Conservation (phyloP, 1,140 invertebrate species). For the Pristionchus pacificus region DNA sequence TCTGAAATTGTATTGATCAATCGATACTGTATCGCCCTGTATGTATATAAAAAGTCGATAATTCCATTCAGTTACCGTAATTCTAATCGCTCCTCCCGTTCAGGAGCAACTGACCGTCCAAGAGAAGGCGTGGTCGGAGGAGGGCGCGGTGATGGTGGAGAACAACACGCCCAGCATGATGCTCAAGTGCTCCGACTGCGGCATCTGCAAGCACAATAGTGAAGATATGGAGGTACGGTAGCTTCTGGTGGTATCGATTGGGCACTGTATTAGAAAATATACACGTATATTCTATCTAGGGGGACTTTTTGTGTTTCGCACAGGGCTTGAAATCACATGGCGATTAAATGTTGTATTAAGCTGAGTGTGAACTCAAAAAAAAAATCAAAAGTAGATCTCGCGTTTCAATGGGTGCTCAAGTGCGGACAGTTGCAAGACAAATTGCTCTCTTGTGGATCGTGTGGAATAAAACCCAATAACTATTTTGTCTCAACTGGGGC, state of each 20-base stretch:
- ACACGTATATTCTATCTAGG: too few relatives aligned
- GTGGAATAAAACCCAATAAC: too few relatives aligned
- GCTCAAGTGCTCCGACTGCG: conserved; percentile 32
- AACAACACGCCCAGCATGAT: conserved; percentile 28
- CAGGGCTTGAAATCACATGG: background rate
- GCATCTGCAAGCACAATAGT: conserved; percentile 23
- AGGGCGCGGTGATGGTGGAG: background rate
- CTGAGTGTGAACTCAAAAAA: too few relatives aligned
- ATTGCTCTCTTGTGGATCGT: too few relatives aligned
- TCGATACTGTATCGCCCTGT: background rate
- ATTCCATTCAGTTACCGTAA: background rate
- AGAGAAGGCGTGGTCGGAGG: background rate
- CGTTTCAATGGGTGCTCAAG: too few relatives aligned
- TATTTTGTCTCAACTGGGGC: too few relatives aligned
- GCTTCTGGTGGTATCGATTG: background rate
- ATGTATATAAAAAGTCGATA: background rate
- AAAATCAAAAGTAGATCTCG: too few relatives aligned
- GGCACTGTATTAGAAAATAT: too few relatives aligned
- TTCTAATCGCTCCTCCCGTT: background rate
- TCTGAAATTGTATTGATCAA: background rate
- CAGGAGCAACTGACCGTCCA: background rate
- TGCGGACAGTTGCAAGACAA: too few relatives aligned
- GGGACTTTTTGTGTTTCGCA: too few relatives aligned
- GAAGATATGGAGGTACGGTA: conserved; percentile 33
- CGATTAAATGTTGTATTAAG: background rate